Evolutionary conservation across 2,888 invertebrate genomes (phyloP), one percentile per base, ranked within the genome.

Genomic region (Acleris cristana): DNA sequence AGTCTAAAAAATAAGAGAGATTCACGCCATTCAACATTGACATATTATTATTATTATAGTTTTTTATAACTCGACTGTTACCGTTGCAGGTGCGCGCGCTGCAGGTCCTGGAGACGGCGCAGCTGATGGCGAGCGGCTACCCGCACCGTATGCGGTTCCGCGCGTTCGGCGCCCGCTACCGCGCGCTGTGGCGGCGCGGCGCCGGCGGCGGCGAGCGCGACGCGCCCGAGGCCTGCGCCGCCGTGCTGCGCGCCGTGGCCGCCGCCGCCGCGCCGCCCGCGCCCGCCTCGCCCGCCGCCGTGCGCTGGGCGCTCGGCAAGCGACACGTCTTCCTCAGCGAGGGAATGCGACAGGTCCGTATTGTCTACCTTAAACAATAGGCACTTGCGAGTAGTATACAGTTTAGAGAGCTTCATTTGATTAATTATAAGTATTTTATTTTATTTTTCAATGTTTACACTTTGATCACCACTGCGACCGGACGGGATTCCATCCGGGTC

Each of bases 101-200:
- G 61, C 96, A 97, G 87, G 96, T 98, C n/a, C 91, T 98, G 62
- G 98, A 99, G 91, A 98, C 98, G 52, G 98, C 98, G 19, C 98
- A 98, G 86, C 92, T 99, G 70, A 98, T 98, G 98, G 98, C 98
- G 16, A 97, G 97, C 79, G 98, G 98, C 10, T 98, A 97, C 88
- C 98, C 98, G 30, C 98, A 99, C 86, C 94, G 98, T 76, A 97
- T 98, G 98, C 95, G 98, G 26, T 98, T 98, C 89, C 98, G 97
- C 84, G 97, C 97, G 48, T 98, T 98, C 89, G 96, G 96, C 83
- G 94, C 95, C 1, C 95, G 98, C 34, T 99, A 98, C 90, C 94
- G 96, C 74, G 94, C 97, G 81, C 91, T 98, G 76, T 97, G 96
- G 64, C 96, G 96, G n/a, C 97, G 97, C 82, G 95, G 95, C 71